These are phyloP conservation scores for Epinotia brunnichana DNA, from an alignment of 2,888 invertebrate species.

Conservation along the genomic window DNA sequence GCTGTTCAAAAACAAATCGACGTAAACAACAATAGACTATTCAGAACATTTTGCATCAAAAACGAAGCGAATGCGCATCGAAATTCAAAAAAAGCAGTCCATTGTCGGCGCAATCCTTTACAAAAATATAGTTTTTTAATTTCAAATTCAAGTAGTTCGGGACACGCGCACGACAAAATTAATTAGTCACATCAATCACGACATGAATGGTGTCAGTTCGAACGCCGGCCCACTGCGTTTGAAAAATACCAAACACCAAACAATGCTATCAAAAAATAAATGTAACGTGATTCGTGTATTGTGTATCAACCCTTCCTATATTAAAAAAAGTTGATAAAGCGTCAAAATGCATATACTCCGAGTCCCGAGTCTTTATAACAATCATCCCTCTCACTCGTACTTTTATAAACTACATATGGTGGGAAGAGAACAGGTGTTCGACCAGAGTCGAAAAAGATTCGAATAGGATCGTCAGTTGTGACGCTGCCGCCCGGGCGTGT, in stretches of 20 bases:
- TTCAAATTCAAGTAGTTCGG: slow-evolving; percentile 70
- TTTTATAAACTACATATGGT: not conserved
- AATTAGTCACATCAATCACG: slow-evolving; percentile 83
- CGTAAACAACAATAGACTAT: slow-evolving; percentile 33
- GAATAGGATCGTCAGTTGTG: slow-evolving; percentile 54
- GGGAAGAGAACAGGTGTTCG: slow-evolving; percentile 4
- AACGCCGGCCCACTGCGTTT: slow-evolving; percentile 72
- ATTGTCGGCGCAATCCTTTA: slow-evolving; percentile 42
- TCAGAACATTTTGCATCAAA: slow-evolving; percentile 39
- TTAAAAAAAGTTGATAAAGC: slow-evolving; percentile 50
- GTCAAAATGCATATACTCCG: slow-evolving; percentile 48
- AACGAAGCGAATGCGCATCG: slow-evolving; percentile 38
- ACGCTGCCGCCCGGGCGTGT: slow-evolving; percentile 62
- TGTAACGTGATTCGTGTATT: slow-evolving; percentile 78
- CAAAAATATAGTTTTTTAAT: slow-evolving; percentile 59
- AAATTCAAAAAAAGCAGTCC: slow-evolving; percentile 40
- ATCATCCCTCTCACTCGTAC: slow-evolving; percentile 23
- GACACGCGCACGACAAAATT: slow-evolving; percentile 75
- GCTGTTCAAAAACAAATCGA: slow-evolving; percentile 26
- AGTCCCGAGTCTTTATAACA: not conserved
- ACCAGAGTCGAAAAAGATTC: slow-evolving; percentile 3
- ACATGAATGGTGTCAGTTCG: slow-evolving; percentile 71
- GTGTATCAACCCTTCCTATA: slow-evolving; percentile 70
- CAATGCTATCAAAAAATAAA: slow-evolving; percentile 66
- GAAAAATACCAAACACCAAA: slow-evolving; percentile 62